Conservation (phyloP, 2,113 vertebrate genomes). For the Oceanodroma tethys region DNA sequence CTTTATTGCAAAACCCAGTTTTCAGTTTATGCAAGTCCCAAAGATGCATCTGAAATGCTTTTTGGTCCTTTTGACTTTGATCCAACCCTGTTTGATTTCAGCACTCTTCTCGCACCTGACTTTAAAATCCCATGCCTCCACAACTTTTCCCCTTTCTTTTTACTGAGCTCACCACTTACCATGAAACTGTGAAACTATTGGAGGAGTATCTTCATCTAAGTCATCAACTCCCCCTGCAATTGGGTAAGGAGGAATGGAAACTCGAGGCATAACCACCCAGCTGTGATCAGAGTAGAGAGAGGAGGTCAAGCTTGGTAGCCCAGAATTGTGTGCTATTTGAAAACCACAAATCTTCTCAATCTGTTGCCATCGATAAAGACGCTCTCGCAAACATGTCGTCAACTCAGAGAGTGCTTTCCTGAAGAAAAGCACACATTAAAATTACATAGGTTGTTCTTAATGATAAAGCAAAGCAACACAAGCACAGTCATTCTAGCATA, state of each 20-base stretch:
- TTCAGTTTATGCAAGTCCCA: not conserved
- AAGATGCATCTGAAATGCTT: not conserved
- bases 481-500: not conserved
- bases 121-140: not conserved
- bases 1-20: not conserved
- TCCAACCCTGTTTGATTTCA: not conserved
- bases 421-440: not conserved
- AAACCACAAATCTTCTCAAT: constrained; percentile 98
- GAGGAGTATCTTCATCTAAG: constrained; percentile 96
- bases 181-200: constrained; percentile 92
- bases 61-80: not conserved
- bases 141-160: not conserved
- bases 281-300: constrained; percentile 97
- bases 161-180: constrained; percentile 71
- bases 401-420: constrained; percentile 95
- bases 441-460: not conserved
- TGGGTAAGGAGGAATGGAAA: constrained; percentile 94
- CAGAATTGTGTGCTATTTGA: constrained; percentile 93
- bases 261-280: constrained; percentile 98
- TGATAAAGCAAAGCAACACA: not conserved
- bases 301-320: constrained; percentile 90
- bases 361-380: constrained; percentile 98
- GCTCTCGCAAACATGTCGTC: constrained; percentile 92
- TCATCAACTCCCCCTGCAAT: constrained; percentile 96
- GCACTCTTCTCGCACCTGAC: not conserved